Conservation (phyloP, 2,113 vertebrate species). For the Plotosus lineatus region DNA sequence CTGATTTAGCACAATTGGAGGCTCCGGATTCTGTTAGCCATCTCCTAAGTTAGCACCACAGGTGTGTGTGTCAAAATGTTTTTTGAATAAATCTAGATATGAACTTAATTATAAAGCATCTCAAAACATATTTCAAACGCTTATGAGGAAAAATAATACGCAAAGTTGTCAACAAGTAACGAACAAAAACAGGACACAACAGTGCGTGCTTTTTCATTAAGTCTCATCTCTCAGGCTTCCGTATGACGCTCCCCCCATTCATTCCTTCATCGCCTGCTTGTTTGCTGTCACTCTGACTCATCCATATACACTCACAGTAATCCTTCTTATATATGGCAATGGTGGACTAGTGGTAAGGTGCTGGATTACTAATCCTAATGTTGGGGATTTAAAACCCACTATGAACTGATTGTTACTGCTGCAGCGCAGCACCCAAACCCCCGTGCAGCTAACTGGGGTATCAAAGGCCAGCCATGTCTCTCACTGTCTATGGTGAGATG, state of each 20-base stretch:
- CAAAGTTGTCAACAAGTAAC: neutral
- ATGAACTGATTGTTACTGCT: no score
- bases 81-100: conserved; percentile 12
- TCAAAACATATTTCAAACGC: neutral
- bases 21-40: neutral
- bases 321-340: neutral
- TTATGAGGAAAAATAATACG: neutral
- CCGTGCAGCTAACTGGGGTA: no score
- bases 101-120: neutral
- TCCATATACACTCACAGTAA: neutral
- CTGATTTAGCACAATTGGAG: conserved; percentile 23
- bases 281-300: neutral
- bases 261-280: conserved; percentile 17
- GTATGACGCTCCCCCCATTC: conserved; percentile 3
- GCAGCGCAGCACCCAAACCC: no score
- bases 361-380: no score
- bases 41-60: conserved; percentile 15
- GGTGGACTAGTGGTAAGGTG: no score
- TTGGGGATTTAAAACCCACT: no score
- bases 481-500: no score
- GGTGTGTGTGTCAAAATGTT: neutral
- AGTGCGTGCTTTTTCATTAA: neutral
- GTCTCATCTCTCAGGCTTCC: conserved; percentile 48
- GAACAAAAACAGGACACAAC: neutral
- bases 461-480: no score